Conservation (phyloP, 1,140 invertebrate genomes). For the Penaeus vannamei region DNA sequence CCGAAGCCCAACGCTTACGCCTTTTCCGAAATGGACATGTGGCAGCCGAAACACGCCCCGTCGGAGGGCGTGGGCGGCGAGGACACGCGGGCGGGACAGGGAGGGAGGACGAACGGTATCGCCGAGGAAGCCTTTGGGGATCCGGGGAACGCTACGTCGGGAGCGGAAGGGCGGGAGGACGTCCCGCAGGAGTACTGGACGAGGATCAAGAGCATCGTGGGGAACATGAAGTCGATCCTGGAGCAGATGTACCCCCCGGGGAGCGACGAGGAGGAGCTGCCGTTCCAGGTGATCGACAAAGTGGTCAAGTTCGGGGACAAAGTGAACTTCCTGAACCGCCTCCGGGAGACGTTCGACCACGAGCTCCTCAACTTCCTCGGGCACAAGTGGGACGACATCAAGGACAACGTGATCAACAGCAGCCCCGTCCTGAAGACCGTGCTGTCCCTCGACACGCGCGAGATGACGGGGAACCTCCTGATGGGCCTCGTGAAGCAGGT, state of each 20-base stretch:
- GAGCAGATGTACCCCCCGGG: conserved; percentile 54
- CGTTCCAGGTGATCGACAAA: conserved; percentile 32
- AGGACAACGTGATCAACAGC: conserved; percentile 25
- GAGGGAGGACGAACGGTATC: not conserved
- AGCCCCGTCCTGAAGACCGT: conserved; percentile 30
- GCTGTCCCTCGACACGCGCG: conserved; percentile 1
- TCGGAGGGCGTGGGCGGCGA: not conserved
- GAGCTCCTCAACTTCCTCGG: conserved; percentile 36
- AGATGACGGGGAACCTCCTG: conserved; percentile 26
- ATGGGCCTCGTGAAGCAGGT: conserved; percentile 14
- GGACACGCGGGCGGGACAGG: not conserved
- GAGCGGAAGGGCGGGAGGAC: not conserved
- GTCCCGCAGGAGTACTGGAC: conserved; percentile 43
- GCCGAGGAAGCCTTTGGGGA: not conserved
- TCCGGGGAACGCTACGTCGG: not conserved
- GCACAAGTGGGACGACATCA: conserved; percentile 44
- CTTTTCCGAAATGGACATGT: not conserved
- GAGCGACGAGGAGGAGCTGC: not conserved
- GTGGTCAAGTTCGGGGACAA: conserved; percentile 46
- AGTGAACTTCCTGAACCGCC: conserved; percentile 3
- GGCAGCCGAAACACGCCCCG: not conserved
- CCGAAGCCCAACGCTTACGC: conserved; percentile 13
- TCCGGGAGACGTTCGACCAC: conserved; percentile 36
- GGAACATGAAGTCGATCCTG: conserved; percentile 58
- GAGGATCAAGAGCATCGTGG: conserved; percentile 50